Percentiles rank a stretch among this genome's conserved stretches.
Evolutionary conservation across 2,888 invertebrate species (phyloP).

Genomic region (Eudemis profundana): DNA sequence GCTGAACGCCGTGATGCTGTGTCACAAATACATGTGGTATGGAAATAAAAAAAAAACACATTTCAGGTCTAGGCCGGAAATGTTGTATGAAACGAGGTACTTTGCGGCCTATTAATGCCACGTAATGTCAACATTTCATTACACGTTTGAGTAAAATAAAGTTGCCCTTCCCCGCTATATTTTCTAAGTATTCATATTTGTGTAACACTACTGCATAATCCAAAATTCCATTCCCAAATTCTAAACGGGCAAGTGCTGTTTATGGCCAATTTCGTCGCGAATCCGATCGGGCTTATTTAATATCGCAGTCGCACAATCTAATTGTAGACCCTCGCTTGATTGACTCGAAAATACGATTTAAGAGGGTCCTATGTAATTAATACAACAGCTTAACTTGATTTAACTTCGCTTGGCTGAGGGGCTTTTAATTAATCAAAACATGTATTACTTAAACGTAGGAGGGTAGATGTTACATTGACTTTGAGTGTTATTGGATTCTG

Average conservation of each 20-base stretch:
- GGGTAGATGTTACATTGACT: not conserved
- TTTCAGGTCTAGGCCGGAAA: too few species aligned
- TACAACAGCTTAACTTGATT: constrained; percentile 29
- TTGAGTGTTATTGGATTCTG: too few species aligned
- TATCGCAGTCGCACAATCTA: constrained; percentile 9
- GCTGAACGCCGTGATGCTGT: too few species aligned
- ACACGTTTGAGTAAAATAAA: too few species aligned
- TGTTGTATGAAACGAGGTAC: too few species aligned
- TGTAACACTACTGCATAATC: not conserved
- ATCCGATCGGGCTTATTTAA: constrained; percentile 15
- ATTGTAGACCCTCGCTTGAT: constrained; percentile 23
- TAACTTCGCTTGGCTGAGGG: constrained; percentile 11
- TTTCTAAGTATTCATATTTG: not conserved
- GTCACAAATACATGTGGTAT: too few species aligned
- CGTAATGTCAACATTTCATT: too few species aligned
- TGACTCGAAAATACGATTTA: constrained; percentile 17
- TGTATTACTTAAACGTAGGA: not conserved
- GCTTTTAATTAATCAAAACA: constrained; percentile 21
- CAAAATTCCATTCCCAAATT: not conserved
- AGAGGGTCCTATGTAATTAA: constrained; percentile 28
- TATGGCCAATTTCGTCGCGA: constrained; percentile 17
- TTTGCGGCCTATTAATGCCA: too few species aligned
- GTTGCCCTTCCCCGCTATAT: too few species aligned
- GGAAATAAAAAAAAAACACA: too few species aligned
- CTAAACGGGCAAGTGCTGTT: constrained; percentile 20